Evolutionary conservation across 2,888 invertebrate species (phyloP).

Genomic region (Synanthedon andrenaeformis): DNA sequence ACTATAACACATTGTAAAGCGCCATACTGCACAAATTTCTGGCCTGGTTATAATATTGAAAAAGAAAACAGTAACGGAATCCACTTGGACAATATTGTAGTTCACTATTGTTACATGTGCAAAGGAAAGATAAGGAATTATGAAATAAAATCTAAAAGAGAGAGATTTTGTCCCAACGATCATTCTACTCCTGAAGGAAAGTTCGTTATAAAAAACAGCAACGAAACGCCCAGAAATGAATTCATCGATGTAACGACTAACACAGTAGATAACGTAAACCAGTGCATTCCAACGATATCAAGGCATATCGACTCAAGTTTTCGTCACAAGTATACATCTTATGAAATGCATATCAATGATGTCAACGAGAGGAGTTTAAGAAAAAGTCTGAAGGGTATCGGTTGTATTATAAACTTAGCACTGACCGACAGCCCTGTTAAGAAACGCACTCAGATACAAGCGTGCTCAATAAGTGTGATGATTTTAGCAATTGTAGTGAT

Average conservation of each 20-base stretch:
- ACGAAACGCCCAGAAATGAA: conserved; percentile 12
- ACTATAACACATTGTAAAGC: conserved; percentile 43
- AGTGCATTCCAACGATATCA: conserved; percentile 56
- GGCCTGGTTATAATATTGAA: conserved; percentile 46
- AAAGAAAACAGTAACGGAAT: conserved; percentile 38
- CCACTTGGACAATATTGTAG: conserved; percentile 30
- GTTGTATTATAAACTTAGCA: conserved; percentile 57
- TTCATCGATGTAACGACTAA: conserved; percentile 17
- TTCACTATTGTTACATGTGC: conserved; percentile 54
- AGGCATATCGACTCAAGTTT: conserved; percentile 49
- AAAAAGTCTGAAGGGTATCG: conserved; percentile 58
- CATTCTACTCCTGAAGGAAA: conserved; percentile 53
- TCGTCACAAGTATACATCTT: conserved; percentile 50
- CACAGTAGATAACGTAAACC: conserved; percentile 17
- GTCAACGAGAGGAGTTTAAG: conserved; percentile 44
- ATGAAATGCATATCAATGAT: conserved; percentile 36
- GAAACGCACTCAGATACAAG: conserved; percentile 62
- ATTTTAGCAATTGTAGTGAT: conserved; percentile 62
- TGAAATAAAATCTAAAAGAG: conserved; percentile 36
- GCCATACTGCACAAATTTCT: conserved; percentile 53
- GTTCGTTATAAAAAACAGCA: conserved; percentile 8
- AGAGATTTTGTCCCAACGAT: conserved; percentile 39
- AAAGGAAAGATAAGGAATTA: conserved; percentile 61
- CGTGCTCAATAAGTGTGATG: conserved; percentile 67
- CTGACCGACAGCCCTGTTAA: conserved; percentile 54